phyloP scores from a whole-genome alignment of 2,113 vertebrate species.

The Columbina picui region DNA sequence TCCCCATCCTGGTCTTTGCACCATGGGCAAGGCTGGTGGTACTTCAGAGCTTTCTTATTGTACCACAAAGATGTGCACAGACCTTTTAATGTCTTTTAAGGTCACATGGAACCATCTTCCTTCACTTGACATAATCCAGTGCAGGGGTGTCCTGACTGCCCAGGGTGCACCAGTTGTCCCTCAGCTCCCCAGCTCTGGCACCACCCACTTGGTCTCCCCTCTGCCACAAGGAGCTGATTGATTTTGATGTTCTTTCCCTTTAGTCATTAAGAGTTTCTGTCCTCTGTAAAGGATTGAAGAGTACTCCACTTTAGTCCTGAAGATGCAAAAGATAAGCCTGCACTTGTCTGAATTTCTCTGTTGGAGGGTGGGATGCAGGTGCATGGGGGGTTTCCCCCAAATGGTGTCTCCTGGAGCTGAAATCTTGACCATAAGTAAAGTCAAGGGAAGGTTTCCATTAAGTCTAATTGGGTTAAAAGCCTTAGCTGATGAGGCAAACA shows the following conservation, averaged over 20 bases:
- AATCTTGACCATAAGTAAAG: background rate
- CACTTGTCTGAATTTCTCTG: background rate
- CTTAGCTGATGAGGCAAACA: constrained; percentile 22
- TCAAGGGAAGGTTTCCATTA: constrained; percentile 12
- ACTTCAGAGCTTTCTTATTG: background rate
- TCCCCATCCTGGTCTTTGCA: background rate
- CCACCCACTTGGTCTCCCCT: background rate
- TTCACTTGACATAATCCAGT: background rate
- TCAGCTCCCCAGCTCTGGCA: background rate
- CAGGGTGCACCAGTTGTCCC: background rate
- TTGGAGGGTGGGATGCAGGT: background rate
- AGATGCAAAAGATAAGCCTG: background rate
- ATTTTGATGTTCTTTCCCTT: background rate
- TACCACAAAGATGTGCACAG: background rate
- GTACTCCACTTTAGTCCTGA: background rate
- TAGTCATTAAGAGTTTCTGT: background rate
- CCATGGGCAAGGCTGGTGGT: background rate
- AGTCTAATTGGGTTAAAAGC: background rate
- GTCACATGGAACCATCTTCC: background rate
- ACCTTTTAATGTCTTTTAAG: background rate
- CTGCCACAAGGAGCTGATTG: background rate
- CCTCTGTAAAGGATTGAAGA: background rate
- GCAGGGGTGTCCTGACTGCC: background rate
- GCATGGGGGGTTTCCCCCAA: background rate
- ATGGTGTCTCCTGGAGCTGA: background rate